phyloP scores from a whole-genome alignment of 2,888 invertebrate species.

The Yponomeuta malinellus region DNA sequence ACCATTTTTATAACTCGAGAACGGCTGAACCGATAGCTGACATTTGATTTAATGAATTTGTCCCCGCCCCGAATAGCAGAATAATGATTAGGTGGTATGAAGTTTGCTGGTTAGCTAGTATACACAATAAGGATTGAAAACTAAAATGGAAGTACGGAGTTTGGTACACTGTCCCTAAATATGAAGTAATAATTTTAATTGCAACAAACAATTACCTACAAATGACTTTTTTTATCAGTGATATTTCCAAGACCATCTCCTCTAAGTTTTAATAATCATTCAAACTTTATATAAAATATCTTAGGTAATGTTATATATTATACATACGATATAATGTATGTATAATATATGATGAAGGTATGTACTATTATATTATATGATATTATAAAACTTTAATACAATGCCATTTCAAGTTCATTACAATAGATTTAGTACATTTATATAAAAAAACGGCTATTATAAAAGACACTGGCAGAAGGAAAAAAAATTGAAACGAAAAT shows the following conservation, averaged over 20 bases:
- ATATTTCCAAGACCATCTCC: neutral
- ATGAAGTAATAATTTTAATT: no score
- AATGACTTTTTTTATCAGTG: neutral
- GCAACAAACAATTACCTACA: no score
- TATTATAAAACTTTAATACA: conserved; percentile 8
- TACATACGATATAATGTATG: conserved; percentile 4
- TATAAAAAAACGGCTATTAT: neutral
- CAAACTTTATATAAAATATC: neutral
- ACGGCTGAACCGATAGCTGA: no score
- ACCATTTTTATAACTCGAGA: no score
- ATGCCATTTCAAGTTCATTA: neutral
- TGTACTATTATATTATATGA: neutral
- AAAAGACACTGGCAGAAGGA: conserved; percentile 16
- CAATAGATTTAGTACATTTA: conserved; percentile 2
- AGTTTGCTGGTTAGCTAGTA: no score
- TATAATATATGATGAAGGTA: neutral
- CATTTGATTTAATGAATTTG: no score
- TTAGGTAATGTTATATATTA: conserved; percentile 3
- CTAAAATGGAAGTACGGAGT: no score
- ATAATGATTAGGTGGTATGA: no score
- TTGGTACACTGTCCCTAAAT: no score
- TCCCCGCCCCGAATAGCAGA: no score
- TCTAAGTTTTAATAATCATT: neutral
- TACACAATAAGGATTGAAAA: no score
- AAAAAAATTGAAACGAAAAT: conserved; percentile 29